These are phyloP conservation scores for Micropterix aruncella DNA, from an alignment of 2,888 invertebrate genomes.

Conservation along the genomic window DNA sequence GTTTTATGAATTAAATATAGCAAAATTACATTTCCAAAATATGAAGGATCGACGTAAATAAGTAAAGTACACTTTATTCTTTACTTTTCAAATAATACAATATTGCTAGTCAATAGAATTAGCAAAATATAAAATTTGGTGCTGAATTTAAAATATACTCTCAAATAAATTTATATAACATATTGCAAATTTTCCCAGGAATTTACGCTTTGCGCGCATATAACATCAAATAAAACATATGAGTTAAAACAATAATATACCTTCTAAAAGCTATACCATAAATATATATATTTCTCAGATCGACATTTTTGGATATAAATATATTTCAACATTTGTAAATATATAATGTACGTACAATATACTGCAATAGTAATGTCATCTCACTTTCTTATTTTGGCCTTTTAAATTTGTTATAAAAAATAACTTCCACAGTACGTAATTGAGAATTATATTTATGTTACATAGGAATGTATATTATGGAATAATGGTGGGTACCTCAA, in stretches of 20 bases:
- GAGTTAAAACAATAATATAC: not conserved
- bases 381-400: not conserved
- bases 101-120: no score
- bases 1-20: no score
- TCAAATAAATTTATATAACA: not conserved
- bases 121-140: no score
- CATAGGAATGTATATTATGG: conserved; percentile 11
- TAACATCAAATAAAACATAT: not conserved
- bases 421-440: not conserved
- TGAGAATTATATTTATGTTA: not conserved
- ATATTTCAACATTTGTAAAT: not conserved
- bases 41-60: conserved; percentile 8
- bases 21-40: no score
- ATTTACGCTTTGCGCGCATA: not conserved
- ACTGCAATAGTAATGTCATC: not conserved
- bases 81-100: no score
- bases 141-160: no score
- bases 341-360: not conserved
- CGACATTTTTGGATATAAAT: not conserved
- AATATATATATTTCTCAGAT: not conserved
- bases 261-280: not conserved
- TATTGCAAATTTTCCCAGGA: not conserved
- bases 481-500: conserved; percentile 10
- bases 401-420: not conserved
- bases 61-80: conserved; percentile 12